Base-by-base conservation (phyloP, 2,797 vertebrate genomes). In the Lates japonicus region DNA sequence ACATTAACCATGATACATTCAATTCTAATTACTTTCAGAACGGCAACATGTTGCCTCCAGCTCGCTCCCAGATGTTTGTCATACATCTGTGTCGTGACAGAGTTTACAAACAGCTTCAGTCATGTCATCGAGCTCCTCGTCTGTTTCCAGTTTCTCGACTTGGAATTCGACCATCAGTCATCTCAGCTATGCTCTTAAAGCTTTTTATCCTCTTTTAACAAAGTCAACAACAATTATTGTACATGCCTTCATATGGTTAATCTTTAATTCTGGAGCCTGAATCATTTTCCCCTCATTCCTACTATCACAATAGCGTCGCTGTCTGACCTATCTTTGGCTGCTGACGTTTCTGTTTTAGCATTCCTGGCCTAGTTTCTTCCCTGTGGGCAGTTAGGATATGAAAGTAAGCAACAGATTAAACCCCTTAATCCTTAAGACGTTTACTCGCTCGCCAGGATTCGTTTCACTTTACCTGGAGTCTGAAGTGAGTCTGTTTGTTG, bases 341-440 rank as follows among this genome's bases (percentile, higher is more conserved):
- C 49, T 68, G 59, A 62, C 19, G 8, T 78, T 55, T 51, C 61
- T 74, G 41, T 63, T 29, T 62, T 42, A 51, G 33, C 12, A 13
- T 62, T 81, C 20, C 60, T 83, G 80, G 57, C 76, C 67, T 88
- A 71, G 49, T 85, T 88, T 91, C 33, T 46, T 55, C 39, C 46
- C 52, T 41, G 17, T 76, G 37, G 65, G 67, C 61, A 73, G 46
- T 81, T 88, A 76, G 57, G 54, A 83, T 74, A 76, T 82, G 63
- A 84, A 86, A 77, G 69, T 83, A 81, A 78, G 51, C 46, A 82
- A 66, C 62, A 85, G 77, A 89, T 89, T 82, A 87, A 84, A 78
- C 46, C 55, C 51, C 57, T 46, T 83, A 80, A 87, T 85, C 78
- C 72, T 75, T 33, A 55, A 86, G 74, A 83, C 14, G 52, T 76